Conservation (phyloP, 2,113 vertebrate species). For the Lipotes vexillifer region DNA sequence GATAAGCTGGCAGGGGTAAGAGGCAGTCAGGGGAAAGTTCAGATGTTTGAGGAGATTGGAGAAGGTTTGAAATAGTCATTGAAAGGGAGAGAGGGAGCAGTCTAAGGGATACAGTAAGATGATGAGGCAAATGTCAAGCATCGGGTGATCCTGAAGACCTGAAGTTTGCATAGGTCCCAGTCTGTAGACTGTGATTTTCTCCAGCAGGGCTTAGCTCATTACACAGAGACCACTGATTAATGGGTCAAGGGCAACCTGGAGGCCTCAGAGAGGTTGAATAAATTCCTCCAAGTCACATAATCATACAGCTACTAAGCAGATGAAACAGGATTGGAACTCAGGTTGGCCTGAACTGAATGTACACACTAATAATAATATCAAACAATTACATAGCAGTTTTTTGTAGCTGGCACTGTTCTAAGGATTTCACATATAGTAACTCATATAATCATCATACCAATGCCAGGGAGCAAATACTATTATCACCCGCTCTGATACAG, state of each 20-base stretch:
- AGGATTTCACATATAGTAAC: neutral
- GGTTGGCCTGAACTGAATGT: neutral
- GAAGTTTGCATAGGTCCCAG: neutral
- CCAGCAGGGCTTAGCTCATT: neutral
- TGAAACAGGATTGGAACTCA: neutral
- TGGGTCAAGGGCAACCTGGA: neutral
- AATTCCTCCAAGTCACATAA: neutral
- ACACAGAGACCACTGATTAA: neutral
- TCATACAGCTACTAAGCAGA: neutral
- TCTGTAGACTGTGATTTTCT: neutral
- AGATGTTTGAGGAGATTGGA: neutral
- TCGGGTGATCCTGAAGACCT: neutral
- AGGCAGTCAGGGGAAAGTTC: neutral
- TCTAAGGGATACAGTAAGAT: neutral
- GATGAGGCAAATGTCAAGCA: neutral
- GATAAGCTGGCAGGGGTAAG: neutral
- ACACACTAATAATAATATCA: neutral
- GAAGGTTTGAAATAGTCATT: neutral
- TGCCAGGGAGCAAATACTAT: neutral
- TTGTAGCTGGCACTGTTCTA: neutral
- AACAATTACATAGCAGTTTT: neutral
- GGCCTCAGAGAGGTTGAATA: neutral
- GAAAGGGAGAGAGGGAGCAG: neutral
- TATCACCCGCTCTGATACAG: neutral
- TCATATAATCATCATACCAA: neutral